Percentiles rank a stretch among this genome's conserved stretches.
phyloP scores from a whole-genome alignment of 35 echinoderm and acorn worm genomes.

The Ophioderma brevispina region DNA sequence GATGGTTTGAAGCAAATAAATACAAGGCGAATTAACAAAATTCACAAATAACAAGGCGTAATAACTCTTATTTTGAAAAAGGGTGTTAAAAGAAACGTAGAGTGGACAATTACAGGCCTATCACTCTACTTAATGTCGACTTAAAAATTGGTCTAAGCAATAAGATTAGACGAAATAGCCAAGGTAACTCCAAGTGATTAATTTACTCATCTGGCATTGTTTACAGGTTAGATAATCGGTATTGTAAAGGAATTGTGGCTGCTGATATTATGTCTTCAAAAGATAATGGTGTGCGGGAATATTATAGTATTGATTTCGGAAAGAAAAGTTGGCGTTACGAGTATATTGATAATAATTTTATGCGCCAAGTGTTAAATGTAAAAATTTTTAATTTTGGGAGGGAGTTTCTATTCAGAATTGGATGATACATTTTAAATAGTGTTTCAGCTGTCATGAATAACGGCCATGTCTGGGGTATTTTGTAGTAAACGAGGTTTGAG shows the following conservation, averaged over 20 bases:
- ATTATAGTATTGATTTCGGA: neutral
- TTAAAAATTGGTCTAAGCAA: neutral
- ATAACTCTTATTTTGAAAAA: conserved; percentile 11
- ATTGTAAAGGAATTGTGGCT: neutral
- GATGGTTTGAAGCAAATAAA: neutral
- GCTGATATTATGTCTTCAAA: neutral
- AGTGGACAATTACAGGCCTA: neutral
- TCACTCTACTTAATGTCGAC: conserved; percentile 8
- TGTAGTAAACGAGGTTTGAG: neutral
- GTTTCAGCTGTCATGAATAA: conserved; percentile 2
- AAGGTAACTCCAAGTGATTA: neutral
- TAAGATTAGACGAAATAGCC: neutral
- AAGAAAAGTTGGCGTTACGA: neutral
- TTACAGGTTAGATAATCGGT: neutral
- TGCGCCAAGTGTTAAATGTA: neutral
- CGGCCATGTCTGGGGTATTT: neutral
- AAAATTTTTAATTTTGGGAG: conserved; percentile 9
- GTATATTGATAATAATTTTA: neutral
- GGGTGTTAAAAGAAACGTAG: neutral
- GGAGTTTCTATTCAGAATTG: neutral
- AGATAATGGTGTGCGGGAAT: neutral
- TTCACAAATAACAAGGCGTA: conserved; percentile 9
- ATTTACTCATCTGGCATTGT: neutral
- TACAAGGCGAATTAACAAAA: neutral
- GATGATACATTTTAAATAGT: neutral